A percentile compares a stretch with the other conserved stretches of the same genome.
Conservation (phyloP, 1,140 invertebrate genomes). For the honey bee (Apis mellifera) region DNA sequence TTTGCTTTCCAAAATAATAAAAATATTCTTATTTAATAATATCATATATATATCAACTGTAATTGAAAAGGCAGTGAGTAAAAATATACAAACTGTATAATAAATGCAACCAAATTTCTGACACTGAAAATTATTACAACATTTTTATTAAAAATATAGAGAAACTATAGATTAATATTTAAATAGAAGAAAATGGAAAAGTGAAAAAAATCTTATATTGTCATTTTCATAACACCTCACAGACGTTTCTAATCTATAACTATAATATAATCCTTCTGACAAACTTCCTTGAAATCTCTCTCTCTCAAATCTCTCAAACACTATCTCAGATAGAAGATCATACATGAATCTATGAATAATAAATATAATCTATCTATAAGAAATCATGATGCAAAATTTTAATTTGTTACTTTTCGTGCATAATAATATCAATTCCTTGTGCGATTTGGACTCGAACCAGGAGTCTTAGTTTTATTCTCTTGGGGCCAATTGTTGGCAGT, state of each 20-base stretch:
- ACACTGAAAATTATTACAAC: not conserved
- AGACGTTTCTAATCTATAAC: not conserved
- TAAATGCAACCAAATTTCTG: not conserved
- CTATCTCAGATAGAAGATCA: not conserved
- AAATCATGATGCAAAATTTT: not conserved
- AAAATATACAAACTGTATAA: not conserved
- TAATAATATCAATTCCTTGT: constrained; percentile 39
- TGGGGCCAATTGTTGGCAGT: constrained; percentile 86
- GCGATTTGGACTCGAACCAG: constrained; percentile 84
- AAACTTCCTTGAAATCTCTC: not conserved
- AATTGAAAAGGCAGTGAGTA: constrained; percentile 14
- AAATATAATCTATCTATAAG: too few relatives aligned
- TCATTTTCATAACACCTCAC: not conserved
- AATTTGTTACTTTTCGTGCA: not conserved
- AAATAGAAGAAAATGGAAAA: not conserved
- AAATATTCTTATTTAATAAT: too few relatives aligned
- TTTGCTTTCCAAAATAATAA: not conserved
- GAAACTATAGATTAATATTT: not conserved
- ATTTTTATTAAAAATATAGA: not conserved
- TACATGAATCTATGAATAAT: too few relatives aligned
- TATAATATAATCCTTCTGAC: not conserved
- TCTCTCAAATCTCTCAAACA: not conserved
- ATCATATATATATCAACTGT: not conserved
- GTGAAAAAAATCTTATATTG: not conserved
- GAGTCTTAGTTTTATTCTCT: constrained; percentile 81